Evolutionary conservation across 1,140 invertebrate species (phyloP), one percentile per base, ranked within the genome.

Genomic region (Leptopilina boulardi): DNA sequence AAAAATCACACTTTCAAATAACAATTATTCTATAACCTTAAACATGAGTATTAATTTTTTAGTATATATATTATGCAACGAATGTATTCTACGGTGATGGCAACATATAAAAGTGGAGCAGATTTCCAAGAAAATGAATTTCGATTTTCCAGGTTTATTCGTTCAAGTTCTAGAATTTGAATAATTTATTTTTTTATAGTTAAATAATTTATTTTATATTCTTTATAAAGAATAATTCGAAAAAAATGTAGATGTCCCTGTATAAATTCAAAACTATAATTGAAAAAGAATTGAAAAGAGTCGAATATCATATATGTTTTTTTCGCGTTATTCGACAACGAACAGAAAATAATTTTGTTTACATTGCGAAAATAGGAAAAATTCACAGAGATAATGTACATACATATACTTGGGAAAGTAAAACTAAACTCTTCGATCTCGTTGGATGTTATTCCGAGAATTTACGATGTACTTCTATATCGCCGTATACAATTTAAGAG

Each of bases 381-480:
- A 30, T 26, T 30, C 56, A 66, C 11, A 13, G 9, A 30, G 56
- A 26, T 15, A 21, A 59, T 47, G 44, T 47, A n/a, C 54, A 21
- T 3, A 23, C n/a, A n/a, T 5, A 59, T 11, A n/a, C 13, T 51
- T 8, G 47, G 34, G 9, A 38, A n/a, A 51, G 47, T 18, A 18
- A 51, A n/a, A 51, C 47, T 51, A n/a, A 59, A 59, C 21, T 59
- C 23, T 59, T 59, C 23, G 21, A 26, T 59, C 21, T 59, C 26
- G 56, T 26, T 21, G 19, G 19, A 59, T 15, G 21, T 30, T 23
- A 23, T 26, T 13, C 21, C 13, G 23, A 30, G 56, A 66, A 66
- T 66, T 66, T 66, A 66, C 23, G 23, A 66, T 13, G 11, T 23
- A 66, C 56, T 66, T 34, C 34, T 38, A 10, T 66, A 66, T 66